Evolutionary conservation across 2,888 invertebrate genomes (phyloP).

Genomic region (Pomacea canaliculata): DNA sequence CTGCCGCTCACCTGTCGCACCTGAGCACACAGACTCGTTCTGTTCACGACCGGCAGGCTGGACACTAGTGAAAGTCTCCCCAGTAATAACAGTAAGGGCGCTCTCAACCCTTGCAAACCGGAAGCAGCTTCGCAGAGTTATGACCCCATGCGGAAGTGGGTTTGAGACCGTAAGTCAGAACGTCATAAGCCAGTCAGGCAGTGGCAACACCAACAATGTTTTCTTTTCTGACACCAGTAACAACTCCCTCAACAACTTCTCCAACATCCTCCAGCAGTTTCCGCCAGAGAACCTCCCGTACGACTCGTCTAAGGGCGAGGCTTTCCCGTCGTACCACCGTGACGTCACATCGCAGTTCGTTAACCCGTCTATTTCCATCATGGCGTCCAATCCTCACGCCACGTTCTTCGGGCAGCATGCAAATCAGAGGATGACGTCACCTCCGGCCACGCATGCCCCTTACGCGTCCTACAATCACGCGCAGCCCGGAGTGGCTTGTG

Average conservation of each 20-base stretch:
- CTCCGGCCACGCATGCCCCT: slow-evolving; percentile 11
- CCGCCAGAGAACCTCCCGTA: background rate
- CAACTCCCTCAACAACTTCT: background rate
- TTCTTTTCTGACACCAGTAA: background rate
- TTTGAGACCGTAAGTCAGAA: too few species aligned
- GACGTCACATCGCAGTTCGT: too few species aligned
- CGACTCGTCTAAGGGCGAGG: background rate
- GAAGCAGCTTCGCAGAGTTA: too few species aligned
- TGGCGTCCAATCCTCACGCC: slow-evolving; percentile 7
- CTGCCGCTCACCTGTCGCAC: too few species aligned
- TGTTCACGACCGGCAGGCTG: too few species aligned
- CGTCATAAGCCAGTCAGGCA: too few species aligned
- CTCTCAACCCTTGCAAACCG: too few species aligned
- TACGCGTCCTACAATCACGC: background rate
- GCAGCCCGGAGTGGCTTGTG: background rate
- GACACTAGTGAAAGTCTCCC: too few species aligned
- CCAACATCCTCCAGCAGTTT: background rate
- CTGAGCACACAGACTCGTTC: too few species aligned
- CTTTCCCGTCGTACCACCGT: background rate
- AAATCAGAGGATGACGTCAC: slow-evolving; percentile 10
- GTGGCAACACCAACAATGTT: too few species aligned
- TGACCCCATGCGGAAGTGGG: too few species aligned
- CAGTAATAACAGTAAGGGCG: too few species aligned
- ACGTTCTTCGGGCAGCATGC: background rate
- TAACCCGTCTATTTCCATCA: background rate